Percentiles rank a stretch among this genome's conserved stretches.
These are phyloP conservation scores for Acrocephalus kingi DNA, from an alignment of 2,113 vertebrate species.

Conservation along the genomic window DNA sequence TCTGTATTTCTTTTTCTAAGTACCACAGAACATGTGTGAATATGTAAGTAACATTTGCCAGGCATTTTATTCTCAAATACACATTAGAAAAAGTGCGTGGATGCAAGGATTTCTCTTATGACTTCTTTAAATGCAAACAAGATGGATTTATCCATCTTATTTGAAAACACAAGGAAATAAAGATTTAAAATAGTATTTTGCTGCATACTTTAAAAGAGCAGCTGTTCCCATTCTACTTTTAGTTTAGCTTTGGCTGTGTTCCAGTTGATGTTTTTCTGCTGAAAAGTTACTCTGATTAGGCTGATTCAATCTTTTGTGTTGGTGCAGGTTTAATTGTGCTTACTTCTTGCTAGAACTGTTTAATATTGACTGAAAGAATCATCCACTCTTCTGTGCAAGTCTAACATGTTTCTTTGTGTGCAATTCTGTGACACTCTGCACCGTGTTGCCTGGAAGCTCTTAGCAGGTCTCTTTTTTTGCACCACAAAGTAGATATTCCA, in stretches of 20 bases:
- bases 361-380: background rate
- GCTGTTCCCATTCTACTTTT: background rate
- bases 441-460: background rate
- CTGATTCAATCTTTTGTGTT: background rate
- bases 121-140: background rate
- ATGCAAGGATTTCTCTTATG: background rate
- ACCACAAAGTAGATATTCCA: background rate
- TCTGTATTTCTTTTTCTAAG: background rate
- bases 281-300: background rate
- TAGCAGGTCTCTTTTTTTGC: background rate
- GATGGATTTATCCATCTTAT: background rate
- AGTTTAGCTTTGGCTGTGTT: background rate
- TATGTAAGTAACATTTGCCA: background rate
- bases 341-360: background rate
- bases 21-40: background rate
- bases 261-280: background rate
- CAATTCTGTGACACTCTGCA: background rate
- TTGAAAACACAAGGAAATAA: background rate
- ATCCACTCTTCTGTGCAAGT: background rate
- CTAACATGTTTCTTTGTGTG: background rate
- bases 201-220: background rate
- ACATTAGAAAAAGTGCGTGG: background rate
- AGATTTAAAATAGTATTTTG: background rate
- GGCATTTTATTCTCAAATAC: background rate
- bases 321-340: background rate